These are phyloP conservation scores for Pseudobourletiella spinata DNA, from an alignment of 1,140 invertebrate genomes.

Conservation along the genomic window DNA sequence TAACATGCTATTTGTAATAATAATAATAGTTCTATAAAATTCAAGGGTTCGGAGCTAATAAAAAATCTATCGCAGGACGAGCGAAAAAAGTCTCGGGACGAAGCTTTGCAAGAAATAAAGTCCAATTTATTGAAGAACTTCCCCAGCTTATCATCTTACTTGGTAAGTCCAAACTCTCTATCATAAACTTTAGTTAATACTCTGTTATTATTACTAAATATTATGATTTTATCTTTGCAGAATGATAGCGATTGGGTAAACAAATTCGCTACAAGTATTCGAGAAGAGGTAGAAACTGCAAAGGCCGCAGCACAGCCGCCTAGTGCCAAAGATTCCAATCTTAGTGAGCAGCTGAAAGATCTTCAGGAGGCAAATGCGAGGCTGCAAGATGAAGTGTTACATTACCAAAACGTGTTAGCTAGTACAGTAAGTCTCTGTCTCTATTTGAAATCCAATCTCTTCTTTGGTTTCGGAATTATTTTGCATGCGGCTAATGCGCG, in stretches of 20 bases:
- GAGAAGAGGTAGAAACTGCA: slow-evolving; percentile 1
- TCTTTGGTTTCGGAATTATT: not conserved
- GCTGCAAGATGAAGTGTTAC: slow-evolving; percentile 17
- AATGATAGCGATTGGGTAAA: slow-evolving; percentile 9
- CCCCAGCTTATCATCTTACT: not conserved
- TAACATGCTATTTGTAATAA: not conserved
- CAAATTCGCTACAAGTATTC: slow-evolving; percentile 14
- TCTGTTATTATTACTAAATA: no score
- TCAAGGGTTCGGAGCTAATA: no score
- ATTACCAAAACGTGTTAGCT: slow-evolving; percentile 22
- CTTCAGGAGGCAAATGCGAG: slow-evolving; percentile 12
- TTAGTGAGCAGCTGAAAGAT: not conserved
- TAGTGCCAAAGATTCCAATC: slow-evolving; percentile 4
- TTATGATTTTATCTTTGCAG: no score
- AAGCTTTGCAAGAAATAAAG: not conserved
- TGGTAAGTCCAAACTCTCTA: no score
- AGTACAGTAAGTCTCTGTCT: slow-evolving; percentile 16
- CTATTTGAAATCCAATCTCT: not conserved
- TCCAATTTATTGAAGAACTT: not conserved
- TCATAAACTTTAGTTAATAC: no score
- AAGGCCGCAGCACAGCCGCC: slow-evolving; percentile 1
- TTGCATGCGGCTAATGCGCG: not conserved
- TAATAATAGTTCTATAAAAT: not conserved
- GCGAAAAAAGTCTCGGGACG: not conserved
- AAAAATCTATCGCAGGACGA: no score